Conservation (phyloP, 1,140 invertebrate genomes). For the Sinella curviseta region DNA sequence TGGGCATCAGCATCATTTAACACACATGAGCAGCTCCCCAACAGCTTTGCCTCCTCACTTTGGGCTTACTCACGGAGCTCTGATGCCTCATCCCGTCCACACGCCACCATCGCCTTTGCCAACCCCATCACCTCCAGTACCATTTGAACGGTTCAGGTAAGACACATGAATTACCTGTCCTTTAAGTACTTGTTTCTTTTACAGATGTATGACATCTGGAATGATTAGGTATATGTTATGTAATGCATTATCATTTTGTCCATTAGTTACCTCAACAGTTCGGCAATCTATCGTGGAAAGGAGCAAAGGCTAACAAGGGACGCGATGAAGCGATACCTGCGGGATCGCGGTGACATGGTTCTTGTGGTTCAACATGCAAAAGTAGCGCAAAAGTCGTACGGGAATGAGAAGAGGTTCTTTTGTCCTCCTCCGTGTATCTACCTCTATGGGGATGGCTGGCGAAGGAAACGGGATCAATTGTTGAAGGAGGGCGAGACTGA, state of each 20-base stretch:
- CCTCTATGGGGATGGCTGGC: conserved; percentile 95
- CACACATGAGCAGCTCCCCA: conserved; percentile 48
- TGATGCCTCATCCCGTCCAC: conserved; percentile 64
- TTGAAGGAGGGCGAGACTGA: conserved; percentile 82
- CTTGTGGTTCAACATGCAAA: conserved; percentile 98
- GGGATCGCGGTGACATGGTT: conserved; percentile 91
- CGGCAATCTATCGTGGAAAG: conserved; percentile 70
- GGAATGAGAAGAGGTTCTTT: conserved; percentile 99
- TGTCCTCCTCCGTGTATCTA: conserved; percentile 99
- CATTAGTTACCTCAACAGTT: conserved; percentile 53
- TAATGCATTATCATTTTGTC: neutral
- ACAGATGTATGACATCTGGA: too few relatives aligned
- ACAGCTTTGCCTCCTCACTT: conserved; percentile 51
- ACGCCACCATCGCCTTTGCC: conserved; percentile 70
- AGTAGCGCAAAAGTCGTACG: conserved; percentile 98
- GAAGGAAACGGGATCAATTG: conserved; percentile 87
- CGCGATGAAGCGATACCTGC: conserved; percentile 92
- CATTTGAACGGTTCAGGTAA: conserved; percentile 62
- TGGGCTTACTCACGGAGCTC: conserved; percentile 52
- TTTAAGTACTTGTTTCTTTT: too few relatives aligned
- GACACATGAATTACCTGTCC: too few relatives aligned
- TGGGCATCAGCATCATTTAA: conserved; percentile 50
- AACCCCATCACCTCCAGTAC: conserved; percentile 62
- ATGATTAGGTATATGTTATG: neutral
- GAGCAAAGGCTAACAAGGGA: conserved; percentile 85